These are phyloP conservation scores for Pollicipes pollicipes DNA, from an alignment of 1,140 invertebrate genomes.

Conservation along the genomic window DNA sequence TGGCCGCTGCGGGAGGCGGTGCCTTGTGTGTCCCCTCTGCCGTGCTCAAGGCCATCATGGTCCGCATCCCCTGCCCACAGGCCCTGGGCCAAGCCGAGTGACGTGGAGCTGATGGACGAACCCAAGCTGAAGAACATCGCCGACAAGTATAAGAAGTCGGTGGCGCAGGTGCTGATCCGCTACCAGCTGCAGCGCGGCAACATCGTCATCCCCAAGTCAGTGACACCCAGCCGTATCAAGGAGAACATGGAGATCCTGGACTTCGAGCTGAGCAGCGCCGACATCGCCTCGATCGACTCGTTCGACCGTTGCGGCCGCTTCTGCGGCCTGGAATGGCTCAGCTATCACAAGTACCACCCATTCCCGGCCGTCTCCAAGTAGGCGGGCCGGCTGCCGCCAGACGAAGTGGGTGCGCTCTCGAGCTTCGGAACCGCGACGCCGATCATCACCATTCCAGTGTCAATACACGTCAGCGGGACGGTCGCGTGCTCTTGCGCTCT, in stretches of 20 bases:
- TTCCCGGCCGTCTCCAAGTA: too few species aligned
- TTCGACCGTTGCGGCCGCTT: constrained; percentile 40
- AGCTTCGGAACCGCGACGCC: neutral
- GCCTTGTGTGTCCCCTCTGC: neutral
- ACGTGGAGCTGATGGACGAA: constrained; percentile 42
- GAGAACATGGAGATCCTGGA: constrained; percentile 56
- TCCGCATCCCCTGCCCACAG: too few species aligned
- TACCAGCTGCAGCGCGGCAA: constrained; percentile 53
- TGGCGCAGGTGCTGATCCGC: constrained; percentile 49
- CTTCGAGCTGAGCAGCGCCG: constrained; percentile 40
- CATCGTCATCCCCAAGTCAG: constrained; percentile 57
- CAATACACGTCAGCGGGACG: neutral
- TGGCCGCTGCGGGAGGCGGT: too few species aligned
- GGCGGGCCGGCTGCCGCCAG: too few species aligned
- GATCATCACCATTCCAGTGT: neutral
- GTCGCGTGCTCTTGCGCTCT: neutral
- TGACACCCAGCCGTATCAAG: constrained; percentile 42
- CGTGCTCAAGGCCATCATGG: too few species aligned
- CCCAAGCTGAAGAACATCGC: constrained; percentile 41
- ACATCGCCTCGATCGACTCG: constrained; percentile 30
- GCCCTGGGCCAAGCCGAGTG: constrained; percentile 45
- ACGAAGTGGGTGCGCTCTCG: neutral
- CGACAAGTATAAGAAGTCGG: constrained; percentile 43
- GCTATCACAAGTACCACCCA: constrained; percentile 39
- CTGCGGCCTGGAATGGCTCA: constrained; percentile 26